Base-by-base conservation (phyloP, 1,140 invertebrate species). In the Saccostrea echinata region DNA sequence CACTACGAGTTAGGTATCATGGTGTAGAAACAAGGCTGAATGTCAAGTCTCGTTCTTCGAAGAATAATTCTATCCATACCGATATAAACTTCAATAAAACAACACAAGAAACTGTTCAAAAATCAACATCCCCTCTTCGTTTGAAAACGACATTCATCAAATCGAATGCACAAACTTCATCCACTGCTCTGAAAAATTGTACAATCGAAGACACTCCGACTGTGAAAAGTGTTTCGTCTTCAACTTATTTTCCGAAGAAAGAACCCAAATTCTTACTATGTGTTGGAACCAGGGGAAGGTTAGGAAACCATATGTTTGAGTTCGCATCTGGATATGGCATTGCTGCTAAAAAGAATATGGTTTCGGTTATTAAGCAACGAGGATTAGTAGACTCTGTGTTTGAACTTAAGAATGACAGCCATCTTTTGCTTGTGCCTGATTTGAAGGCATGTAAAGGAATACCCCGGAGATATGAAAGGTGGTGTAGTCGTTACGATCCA, bases 241-340 rank as follows among this genome's bases (percentile, higher is more conserved):
- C 43, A 9, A 33, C 27, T 3, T 61, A 18, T 21, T n/a, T 61
- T n/a, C n/a, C n/a, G 18, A 76, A 12, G 33, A 3, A 27, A 11
- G 27, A 76, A 76, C 30, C 68, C 27, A 76, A 12, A 76, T 76
- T 33, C 4, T 76, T 76, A 30, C 16, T 76, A 33, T 76, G 68
- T 27, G 27, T 83, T 30, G 27, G n/a, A 2, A 85, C 81, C 24
- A 71, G 30, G n/a, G 89, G 88, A 2, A 85, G 91, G 18, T 57
- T 91, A 11, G 91, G 91, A 6, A 91, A 91, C 35, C 86, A 86
- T 6, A 83, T 91, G 87, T 91, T 91, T 64, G 53, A 88, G 81
- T 91, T 87, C 71, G 91, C 91, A 2, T 88, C 90, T 12, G 33
- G 80, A 3, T 90, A 83, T 84, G 91, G 88, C 13, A 88, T 91